Percentiles rank a stretch among this genome's conserved stretches.
These are phyloP conservation scores for Ruditapes philippinarum DNA, from an alignment of 1,140 invertebrate species.

Conservation along the genomic window DNA sequence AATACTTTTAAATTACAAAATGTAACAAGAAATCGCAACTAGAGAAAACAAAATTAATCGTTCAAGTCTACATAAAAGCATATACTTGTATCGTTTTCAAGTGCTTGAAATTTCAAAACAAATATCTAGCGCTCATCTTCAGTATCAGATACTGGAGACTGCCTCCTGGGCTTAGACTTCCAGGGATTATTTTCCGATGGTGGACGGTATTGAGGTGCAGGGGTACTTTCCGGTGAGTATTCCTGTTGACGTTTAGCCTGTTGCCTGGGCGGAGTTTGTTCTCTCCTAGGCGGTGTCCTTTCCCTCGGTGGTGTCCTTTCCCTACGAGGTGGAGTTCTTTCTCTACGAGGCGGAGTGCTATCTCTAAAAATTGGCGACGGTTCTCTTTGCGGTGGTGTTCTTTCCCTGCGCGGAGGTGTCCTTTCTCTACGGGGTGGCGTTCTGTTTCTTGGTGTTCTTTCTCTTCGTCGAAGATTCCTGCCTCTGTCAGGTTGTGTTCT, in stretches of 20 bases:
- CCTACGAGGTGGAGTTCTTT: not conserved
- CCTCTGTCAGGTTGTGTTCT: not conserved
- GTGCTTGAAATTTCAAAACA: too few species aligned
- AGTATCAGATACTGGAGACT: constrained; percentile 23
- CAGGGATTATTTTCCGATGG: constrained; percentile 11
- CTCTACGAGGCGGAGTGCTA: not conserved
- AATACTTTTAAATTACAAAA: too few species aligned
- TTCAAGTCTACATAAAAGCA: too few species aligned
- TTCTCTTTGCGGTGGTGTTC: constrained; percentile 8
- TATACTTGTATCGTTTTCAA: too few species aligned
- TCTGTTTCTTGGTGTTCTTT: not conserved
- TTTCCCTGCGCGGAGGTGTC: not conserved
- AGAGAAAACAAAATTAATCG: too few species aligned
- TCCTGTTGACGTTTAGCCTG: not conserved
- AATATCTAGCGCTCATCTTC: constrained; percentile 38
- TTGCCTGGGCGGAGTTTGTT: not conserved
- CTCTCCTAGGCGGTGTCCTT: not conserved
- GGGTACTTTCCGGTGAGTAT: not conserved
- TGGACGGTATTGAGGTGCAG: not conserved
- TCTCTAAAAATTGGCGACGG: not conserved
- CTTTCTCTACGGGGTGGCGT: constrained; percentile 1
- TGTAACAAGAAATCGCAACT: too few species aligned
- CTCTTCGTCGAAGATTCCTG: not conserved
- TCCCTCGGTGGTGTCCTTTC: not conserved
- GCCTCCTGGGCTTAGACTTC: not conserved